A percentile compares a stretch with the other conserved stretches of the same genome.
Conservation (phyloP, 2,113 vertebrate genomes). For the Tinamus guttatus region DNA sequence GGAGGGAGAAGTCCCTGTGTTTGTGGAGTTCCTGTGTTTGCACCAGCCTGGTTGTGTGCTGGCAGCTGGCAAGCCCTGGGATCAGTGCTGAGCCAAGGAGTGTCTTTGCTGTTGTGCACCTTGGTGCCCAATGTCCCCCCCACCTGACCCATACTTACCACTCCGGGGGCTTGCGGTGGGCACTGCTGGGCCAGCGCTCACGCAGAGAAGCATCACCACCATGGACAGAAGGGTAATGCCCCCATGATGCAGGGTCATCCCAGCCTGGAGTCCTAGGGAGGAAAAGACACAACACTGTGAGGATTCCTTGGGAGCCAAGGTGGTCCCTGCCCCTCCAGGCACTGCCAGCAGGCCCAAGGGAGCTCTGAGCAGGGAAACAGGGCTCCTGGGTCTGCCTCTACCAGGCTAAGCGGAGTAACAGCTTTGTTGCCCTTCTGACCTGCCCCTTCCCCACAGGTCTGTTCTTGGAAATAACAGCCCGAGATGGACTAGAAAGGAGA, state of each 20-base stretch:
- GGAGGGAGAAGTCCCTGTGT: no score
- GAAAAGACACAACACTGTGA: not conserved
- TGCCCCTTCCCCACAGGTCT: not conserved
- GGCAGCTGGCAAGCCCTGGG: not conserved
- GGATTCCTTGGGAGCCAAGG: not conserved
- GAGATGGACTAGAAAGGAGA: not conserved
- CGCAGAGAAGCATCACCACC: not conserved
- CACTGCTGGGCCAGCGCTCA: not conserved
- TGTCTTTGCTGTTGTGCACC: not conserved
- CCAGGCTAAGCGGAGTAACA: not conserved
- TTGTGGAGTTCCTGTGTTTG: not conserved
- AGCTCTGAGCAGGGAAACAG: not conserved
- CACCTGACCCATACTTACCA: not conserved
- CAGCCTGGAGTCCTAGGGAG: constrained; percentile 29
- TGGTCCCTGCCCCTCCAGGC: not conserved
- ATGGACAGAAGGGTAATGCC: not conserved
- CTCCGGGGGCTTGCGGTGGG: constrained; percentile 1
- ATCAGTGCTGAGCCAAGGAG: not conserved
- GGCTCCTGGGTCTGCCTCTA: not conserved
- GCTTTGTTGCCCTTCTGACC: not conserved
- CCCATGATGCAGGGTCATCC: not conserved
- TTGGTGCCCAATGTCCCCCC: not conserved
- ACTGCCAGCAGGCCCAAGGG: rapidly evolving
- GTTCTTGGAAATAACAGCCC: not conserved
- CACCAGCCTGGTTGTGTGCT: not conserved